phyloP scores from a whole-genome alignment of 2,113 vertebrate genomes.

The Sceloporus tristichus region DNA sequence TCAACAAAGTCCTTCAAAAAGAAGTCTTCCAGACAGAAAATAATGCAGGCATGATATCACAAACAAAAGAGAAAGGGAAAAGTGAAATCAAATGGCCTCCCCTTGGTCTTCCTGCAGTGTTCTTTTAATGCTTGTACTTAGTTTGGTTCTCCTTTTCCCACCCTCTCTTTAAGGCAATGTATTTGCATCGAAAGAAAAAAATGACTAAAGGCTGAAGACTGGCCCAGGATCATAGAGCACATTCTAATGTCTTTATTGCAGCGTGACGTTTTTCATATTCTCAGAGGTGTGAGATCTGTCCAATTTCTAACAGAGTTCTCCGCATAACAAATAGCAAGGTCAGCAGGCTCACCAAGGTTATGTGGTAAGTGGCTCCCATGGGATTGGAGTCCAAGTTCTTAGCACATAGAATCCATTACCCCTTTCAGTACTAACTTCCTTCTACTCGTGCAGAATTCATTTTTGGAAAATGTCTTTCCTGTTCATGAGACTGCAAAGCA shows the following conservation, averaged over 20 bases:
- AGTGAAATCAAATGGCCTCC: not conserved
- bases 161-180: not conserved
- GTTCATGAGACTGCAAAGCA: not conserved
- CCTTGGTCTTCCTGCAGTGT: not conserved
- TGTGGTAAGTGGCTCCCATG: constrained; percentile 62
- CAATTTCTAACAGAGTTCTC: constrained; percentile 58
- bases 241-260: constrained; percentile 11
- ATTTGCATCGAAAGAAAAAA: not conserved
- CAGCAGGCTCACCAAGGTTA: constrained; percentile 67
- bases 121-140: not conserved
- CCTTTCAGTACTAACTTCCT: constrained; percentile 53
- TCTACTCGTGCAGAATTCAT: constrained; percentile 44
- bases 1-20: not conserved
- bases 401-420: constrained; percentile 60
- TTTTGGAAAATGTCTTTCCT: constrained; percentile 28
- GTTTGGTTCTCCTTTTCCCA: not conserved
- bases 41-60: not conserved
- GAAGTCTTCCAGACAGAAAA: not conserved
- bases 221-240: not conserved
- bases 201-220: not conserved
- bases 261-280: constrained; percentile 43
- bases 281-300: constrained; percentile 60
- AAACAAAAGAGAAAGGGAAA: not conserved
- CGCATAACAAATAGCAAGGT: constrained; percentile 60
- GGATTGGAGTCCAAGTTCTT: constrained; percentile 61